Evolutionary conservation across 2,113 vertebrate genomes (phyloP).

Genomic region (Haemorhous mexicanus): DNA sequence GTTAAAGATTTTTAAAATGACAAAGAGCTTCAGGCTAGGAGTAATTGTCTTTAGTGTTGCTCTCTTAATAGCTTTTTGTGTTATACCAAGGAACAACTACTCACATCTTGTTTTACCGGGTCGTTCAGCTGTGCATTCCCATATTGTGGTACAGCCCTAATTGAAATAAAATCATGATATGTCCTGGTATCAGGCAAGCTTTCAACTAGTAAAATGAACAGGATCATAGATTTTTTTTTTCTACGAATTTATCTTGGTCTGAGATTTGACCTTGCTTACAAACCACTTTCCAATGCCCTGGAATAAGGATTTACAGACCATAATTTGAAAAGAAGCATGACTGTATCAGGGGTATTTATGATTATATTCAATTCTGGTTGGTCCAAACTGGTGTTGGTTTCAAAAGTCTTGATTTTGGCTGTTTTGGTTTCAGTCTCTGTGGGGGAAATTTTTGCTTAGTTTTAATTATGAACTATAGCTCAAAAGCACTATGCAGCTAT

Average conservation of each 20-base stretch:
- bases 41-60: neutral
- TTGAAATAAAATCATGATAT: neutral
- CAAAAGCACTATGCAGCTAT: neutral
- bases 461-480: neutral
- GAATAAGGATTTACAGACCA: neutral
- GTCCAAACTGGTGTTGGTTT: neutral
- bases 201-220: neutral
- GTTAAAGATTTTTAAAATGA: neutral
- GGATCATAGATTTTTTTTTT: neutral
- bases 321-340: neutral
- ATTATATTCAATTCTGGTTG: neutral
- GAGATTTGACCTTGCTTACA: neutral
- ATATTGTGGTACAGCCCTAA: neutral
- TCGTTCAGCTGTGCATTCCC: neutral
- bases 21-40: neutral
- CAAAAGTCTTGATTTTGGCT: neutral
- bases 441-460: neutral
- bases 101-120: neutral
- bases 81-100: neutral
- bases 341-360: neutral
- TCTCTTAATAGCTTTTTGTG: neutral
- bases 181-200: neutral
- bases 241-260: neutral
- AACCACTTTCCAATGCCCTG: neutral
- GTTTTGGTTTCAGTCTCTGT: neutral